Evolutionary conservation across 2,113 vertebrate genomes (phyloP).

Genomic region (Entelurus aequoreus): DNA sequence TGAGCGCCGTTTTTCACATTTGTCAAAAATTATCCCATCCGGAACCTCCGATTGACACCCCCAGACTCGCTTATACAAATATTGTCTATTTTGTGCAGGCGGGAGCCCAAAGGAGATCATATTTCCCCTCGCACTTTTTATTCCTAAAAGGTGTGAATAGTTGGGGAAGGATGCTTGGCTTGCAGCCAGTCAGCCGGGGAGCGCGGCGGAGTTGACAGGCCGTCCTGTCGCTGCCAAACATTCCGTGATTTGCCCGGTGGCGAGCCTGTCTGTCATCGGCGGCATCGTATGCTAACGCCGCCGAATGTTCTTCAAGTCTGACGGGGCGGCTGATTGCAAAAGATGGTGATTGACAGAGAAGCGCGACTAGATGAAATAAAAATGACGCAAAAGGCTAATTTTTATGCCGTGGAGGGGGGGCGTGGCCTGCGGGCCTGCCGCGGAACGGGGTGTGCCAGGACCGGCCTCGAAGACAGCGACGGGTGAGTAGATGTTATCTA

Average conservation of each 20-base stretch:
- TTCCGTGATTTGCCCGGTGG: constrained; percentile 37
- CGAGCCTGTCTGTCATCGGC: constrained; percentile 21
- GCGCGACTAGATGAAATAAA: not conserved
- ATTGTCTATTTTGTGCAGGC: constrained; percentile 8
- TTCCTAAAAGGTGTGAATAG: constrained; percentile 30
- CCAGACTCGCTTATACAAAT: constrained; percentile 1
- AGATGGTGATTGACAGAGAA: constrained; percentile 15
- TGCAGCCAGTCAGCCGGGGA: constrained; percentile 8
- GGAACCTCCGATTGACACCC: constrained; percentile 10
- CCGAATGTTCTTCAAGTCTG: constrained; percentile 19
- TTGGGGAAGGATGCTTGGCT: constrained; percentile 24
- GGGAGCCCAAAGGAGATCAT: constrained; percentile 6
- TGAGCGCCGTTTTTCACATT: not conserved
- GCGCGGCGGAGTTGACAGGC: constrained; percentile 25
- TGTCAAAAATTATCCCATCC: not conserved
- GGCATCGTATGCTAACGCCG: constrained; percentile 3
- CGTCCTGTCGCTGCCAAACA: constrained; percentile 28
- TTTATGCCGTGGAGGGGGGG: no score
- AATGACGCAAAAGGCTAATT: not conserved
- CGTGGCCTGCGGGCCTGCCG: no score
- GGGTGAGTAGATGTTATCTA: no score
- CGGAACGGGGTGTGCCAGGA: no score
- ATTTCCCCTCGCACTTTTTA: constrained; percentile 6
- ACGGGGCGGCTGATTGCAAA: constrained; percentile 24
- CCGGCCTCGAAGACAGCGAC: no score